Evolutionary conservation across 2,113 vertebrate species (phyloP).

Genomic region (Aramus guarauna): DNA sequence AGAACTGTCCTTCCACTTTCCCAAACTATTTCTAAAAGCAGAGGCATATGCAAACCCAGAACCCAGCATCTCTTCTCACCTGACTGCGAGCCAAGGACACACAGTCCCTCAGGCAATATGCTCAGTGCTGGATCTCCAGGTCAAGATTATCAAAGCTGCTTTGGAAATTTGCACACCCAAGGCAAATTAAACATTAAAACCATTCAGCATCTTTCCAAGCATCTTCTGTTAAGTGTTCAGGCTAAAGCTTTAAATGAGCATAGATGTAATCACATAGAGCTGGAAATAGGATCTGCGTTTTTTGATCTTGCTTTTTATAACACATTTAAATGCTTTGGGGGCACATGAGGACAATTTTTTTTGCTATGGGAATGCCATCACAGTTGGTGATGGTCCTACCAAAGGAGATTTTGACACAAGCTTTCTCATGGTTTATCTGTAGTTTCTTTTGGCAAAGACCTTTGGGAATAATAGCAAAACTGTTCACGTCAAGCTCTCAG

Average conservation of each 20-base stretch:
- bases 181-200: neutral
- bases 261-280: neutral
- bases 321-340: neutral
- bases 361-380: neutral
- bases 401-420: neutral
- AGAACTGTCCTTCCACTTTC: constrained; percentile 15
- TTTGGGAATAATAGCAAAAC: neutral
- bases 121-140: neutral
- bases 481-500: neutral
- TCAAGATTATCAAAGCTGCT: neutral
- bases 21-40: constrained; percentile 26
- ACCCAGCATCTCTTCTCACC: neutral
- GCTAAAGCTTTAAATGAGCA: neutral
- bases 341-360: neutral
- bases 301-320: neutral
- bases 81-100: neutral
- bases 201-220: neutral
- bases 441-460: neutral
- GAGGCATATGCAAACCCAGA: neutral
- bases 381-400: neutral
- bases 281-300: neutral
- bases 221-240: neutral
- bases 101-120: neutral
- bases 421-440: neutral
- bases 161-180: neutral